A percentile compares a stretch with the other conserved stretches of the same genome.
Evolutionary conservation across 1,140 invertebrate species (phyloP).

Genomic region (Bombus affinis): DNA sequence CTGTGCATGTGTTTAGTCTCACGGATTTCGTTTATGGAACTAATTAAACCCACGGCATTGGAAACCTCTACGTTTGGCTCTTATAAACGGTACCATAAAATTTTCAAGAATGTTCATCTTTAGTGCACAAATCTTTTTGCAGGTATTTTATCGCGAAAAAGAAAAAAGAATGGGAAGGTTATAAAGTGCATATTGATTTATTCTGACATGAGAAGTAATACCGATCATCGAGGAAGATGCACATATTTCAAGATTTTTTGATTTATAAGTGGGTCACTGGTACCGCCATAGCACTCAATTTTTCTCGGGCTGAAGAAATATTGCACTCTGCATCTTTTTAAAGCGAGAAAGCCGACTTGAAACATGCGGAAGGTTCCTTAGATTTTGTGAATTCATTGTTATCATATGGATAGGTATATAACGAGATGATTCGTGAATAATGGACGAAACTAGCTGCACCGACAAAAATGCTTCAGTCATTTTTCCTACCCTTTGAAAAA

Average conservation of each 20-base stretch:
- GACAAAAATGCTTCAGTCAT: background rate
- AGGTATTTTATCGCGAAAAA: background rate
- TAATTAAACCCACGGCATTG: constrained; percentile 44
- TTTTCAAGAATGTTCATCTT: background rate
- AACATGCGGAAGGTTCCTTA: background rate
- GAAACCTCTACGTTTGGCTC: constrained; percentile 4
- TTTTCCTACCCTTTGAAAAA: background rate
- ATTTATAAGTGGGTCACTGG: constrained; percentile 33
- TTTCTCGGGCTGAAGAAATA: constrained; percentile 24
- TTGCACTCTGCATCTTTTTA: constrained; percentile 34
- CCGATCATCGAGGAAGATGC: constrained; percentile 2
- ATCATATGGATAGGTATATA: background rate
- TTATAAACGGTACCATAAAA: background rate
- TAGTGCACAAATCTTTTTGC: too few species aligned
- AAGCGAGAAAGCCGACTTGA: constrained; percentile 12
- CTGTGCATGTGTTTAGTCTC: constrained; percentile 9
- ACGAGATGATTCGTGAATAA: constrained; percentile 11
- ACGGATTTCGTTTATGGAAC: constrained; percentile 20
- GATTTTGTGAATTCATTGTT: constrained; percentile 26
- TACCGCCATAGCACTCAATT: constrained; percentile 10
- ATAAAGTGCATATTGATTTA: background rate
- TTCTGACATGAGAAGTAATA: background rate
- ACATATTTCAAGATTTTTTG: constrained; percentile 9
- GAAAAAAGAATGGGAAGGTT: background rate
- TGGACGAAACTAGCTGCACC: background rate